Evolutionary conservation across 2,888 invertebrate genomes (phyloP), one percentile per base, ranked within the genome.

Genomic region (Melanargia galathea): DNA sequence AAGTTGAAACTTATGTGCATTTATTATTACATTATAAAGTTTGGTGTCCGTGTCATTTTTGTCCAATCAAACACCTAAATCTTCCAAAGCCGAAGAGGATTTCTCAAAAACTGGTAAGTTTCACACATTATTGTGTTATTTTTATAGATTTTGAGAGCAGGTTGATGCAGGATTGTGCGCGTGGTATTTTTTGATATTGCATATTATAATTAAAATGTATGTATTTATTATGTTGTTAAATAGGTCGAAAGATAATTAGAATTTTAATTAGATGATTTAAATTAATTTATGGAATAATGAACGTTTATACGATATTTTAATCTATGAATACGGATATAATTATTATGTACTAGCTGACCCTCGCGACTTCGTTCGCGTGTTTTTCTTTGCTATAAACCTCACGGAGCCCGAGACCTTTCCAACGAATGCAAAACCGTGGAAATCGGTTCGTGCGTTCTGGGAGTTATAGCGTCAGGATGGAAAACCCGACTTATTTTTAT

Each of bases 1-100:
- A 61, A 80, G 76, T 73, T 71, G 71, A 75, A 63, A 67, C 60
- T 69, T 66, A 68, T 66, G 68, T 69, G 67, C 54, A 67, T n/a
- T n/a, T n/a, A n/a, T n/a, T n/a, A n/a, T 54, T 68, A 66, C 54
- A 67, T 54, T 58, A 51, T 60, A 55, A 62, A 65, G 59, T 66
- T 67, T 63, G 22, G 66, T 67, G 63, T 30, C 8, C 35, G 63
- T 66, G 67, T 57, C 52, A 52, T 59, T 38, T 48, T 49, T 26
- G 46, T 43, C 48, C 2, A 40, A 48, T 16, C 26, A 35, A 51
- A 57, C 3, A 43, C 4, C 11, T 5, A 26, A 51, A 46, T 40
- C 33, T 16, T n/a, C 35, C 24, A 40, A 35, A 46, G 35, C 8
- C 35, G 16, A 38, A 59, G 63, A 11, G 61, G 65, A 65, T 56